Evolutionary conservation across 2,888 invertebrate genomes (phyloP).

Genomic region (Emmelina monodactyla): DNA sequence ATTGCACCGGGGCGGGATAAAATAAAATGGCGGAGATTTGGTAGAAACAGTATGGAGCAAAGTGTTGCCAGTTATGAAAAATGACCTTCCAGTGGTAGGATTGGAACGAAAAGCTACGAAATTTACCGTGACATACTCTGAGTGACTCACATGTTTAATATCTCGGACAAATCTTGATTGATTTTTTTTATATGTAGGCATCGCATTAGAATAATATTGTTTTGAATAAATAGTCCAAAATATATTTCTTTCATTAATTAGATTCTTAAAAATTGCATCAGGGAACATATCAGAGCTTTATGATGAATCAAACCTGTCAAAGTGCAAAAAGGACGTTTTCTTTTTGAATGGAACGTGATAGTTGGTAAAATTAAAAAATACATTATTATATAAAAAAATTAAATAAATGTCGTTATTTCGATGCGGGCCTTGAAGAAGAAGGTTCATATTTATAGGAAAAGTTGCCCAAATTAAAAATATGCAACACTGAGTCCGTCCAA

Average conservation of each 20-base stretch:
- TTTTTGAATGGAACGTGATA: not conserved
- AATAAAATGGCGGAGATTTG: conserved; percentile 1
- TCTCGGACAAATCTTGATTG: not conserved
- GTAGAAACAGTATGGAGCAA: conserved; percentile 2
- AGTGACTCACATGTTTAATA: conserved; percentile 1
- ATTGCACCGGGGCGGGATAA: conserved; percentile 4
- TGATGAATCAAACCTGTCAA: conserved; percentile 3
- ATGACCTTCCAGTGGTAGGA: conserved; percentile 1
- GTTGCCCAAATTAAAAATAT: too few relatives aligned
- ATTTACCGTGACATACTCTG: conserved; percentile 2
- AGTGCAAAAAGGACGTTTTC: conserved; percentile 2
- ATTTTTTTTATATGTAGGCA: not conserved
- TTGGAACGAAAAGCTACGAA: not conserved
- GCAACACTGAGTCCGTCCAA: too few relatives aligned
- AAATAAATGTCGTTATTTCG: not conserved
- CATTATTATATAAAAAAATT: not conserved
- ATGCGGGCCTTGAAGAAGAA: not conserved
- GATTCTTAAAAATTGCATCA: conserved; percentile 1
- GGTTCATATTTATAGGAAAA: too few relatives aligned
- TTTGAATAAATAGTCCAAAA: not conserved
- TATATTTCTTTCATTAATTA: conserved; percentile 1
- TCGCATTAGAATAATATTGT: not conserved
- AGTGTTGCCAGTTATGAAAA: conserved; percentile 2
- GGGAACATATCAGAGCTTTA: conserved; percentile 1
- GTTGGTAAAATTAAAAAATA: too few relatives aligned